Evolutionary conservation across 2,113 vertebrate genomes (phyloP), one percentile per base, ranked within the genome.

Genomic region (Corythornis cristatus): DNA sequence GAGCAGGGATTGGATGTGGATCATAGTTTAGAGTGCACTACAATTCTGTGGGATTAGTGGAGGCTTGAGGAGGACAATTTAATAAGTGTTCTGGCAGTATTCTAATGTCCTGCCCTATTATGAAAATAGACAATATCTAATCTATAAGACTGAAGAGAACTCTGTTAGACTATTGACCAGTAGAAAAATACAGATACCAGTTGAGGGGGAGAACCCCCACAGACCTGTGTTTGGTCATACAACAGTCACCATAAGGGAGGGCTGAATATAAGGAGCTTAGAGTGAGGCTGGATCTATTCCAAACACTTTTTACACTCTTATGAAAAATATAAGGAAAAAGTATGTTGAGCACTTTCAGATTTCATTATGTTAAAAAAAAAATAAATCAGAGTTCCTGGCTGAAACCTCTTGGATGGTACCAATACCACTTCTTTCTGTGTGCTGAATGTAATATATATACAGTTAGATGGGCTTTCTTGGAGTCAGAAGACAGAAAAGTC

Each of bases 201-300:
- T 43, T 51, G 37, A 46, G 31, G 22, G 25, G 28, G 15, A 43
- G 25, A 54, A 46, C 10, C 26, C 42, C 11, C 84, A 18, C 26
- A 83, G 83, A 76, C 11, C 46, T 62, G 11, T 71, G 43, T 70
- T 86, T 81, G 48, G 33, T 83, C 45, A 35, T 82, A 90, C 9
- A 86, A 31, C 67, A 88, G 65, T 75, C 15, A 22, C 53, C 40
- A 17, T 57, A 78, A 88, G 70, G 80, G 42, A 80, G 10, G 25
- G 15, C 22, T 86, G 91, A 83, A 78, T 89, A 45, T 70, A 88
- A 93, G 62, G 61, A 82, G 50, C 77, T 90, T 76, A 83, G 89
- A 88, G 86, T 86, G 89, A 86, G 48, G 80, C 79, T 95, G 88
- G 80, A 90, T 65, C 23, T 82, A 56, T 83, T 92, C 90, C 80